Evolutionary conservation across 2,888 invertebrate species (phyloP).

Genomic region (Phaonia tiefii): DNA sequence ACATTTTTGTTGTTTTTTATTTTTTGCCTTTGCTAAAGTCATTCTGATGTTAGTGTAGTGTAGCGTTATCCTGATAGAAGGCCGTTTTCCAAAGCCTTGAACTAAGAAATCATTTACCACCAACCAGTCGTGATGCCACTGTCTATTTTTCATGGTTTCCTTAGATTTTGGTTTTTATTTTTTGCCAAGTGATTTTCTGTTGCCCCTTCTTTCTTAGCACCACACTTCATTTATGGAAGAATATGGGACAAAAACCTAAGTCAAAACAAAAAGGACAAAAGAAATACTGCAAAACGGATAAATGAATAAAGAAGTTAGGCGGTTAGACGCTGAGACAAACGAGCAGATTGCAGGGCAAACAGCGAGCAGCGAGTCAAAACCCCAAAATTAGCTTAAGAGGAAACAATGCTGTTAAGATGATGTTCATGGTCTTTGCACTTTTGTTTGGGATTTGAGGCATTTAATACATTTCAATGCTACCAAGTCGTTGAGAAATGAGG

Average conservation of each 20-base stretch:
- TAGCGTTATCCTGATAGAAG: conserved; percentile 9
- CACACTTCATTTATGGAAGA: conserved; percentile 44
- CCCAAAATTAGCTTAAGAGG: conserved; percentile 61
- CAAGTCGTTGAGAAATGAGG: conserved; percentile 33
- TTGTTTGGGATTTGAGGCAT: conserved; percentile 57
- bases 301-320: background rate
- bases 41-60: conserved; percentile 38
- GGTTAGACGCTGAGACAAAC: background rate
- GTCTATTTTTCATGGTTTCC: conserved; percentile 15
- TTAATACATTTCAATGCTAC: conserved; percentile 54
- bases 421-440: conserved; percentile 61
- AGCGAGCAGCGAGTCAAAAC: conserved; percentile 44
- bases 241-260: background rate
- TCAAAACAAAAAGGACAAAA: background rate
- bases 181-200: conserved; percentile 43
- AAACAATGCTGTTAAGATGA: conserved; percentile 59
- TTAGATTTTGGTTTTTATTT: conserved; percentile 30
- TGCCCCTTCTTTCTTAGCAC: background rate
- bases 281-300: background rate
- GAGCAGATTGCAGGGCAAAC: background rate
- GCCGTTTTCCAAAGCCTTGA: background rate
- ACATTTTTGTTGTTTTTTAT: conserved; percentile 19
- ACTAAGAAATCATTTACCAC: background rate
- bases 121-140: conserved; percentile 17
- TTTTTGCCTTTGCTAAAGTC: background rate